These are phyloP conservation scores for Apeltes quadracus DNA, from an alignment of 2,113 vertebrate species.

Conservation along the genomic window DNA sequence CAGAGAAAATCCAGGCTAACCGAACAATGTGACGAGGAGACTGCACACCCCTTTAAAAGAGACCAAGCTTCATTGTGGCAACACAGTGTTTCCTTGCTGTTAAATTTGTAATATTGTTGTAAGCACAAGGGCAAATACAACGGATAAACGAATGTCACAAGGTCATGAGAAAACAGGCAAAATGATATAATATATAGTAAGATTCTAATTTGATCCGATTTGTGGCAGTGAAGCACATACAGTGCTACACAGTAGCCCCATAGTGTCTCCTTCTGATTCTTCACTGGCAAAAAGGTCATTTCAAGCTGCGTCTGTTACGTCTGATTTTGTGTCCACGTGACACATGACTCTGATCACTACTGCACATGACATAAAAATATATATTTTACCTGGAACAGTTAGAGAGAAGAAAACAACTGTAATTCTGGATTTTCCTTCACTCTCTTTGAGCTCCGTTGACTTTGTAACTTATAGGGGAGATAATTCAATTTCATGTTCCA, in stretches of 20 bases:
- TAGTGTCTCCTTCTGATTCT: background rate
- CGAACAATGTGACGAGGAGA: too few relatives aligned
- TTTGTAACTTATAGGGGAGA: slow-evolving; percentile 53
- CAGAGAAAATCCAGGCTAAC: too few relatives aligned
- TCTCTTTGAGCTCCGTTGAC: slow-evolving; percentile 48
- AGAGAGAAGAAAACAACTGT: background rate
- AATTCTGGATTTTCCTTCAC: background rate
- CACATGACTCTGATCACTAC: slow-evolving; percentile 12
- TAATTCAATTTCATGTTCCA: slow-evolving; percentile 55
- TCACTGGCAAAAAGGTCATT: slow-evolving; percentile 15
- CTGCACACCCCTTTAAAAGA: too few relatives aligned
- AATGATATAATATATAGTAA: background rate
- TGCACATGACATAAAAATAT: background rate
- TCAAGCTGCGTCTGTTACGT: slow-evolving; percentile 18
- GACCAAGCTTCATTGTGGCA: too few relatives aligned
- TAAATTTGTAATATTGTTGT: too few relatives aligned
- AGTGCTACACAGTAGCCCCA: background rate
- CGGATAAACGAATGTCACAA: background rate
- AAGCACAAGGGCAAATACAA: background rate
- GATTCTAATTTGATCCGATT: background rate
- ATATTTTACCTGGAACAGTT: background rate
- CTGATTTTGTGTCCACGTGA: slow-evolving; percentile 28
- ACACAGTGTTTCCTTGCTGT: too few relatives aligned
- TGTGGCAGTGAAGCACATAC: background rate
- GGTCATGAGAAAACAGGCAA: background rate